Conservation (phyloP, 2,113 vertebrate species). For the Antechinus flavipes region DNA sequence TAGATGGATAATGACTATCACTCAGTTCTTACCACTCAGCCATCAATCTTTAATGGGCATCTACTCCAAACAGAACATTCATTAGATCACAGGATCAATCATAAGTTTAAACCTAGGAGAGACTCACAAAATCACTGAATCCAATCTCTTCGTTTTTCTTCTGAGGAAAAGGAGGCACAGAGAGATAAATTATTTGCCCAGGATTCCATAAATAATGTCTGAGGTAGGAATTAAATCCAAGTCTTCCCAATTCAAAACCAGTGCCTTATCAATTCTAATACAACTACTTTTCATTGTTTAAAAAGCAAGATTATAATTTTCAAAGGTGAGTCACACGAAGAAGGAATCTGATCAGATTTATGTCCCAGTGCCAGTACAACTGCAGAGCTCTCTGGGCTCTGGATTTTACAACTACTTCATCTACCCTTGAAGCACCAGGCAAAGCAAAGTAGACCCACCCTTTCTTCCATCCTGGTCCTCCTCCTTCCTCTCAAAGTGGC, state of each 20-base stretch:
- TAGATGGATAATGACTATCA: background rate
- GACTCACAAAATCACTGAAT: background rate
- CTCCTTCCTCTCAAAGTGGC: background rate
- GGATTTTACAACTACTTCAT: background rate
- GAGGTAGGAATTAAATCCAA: background rate
- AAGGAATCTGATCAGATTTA: background rate
- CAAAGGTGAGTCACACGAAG: background rate
- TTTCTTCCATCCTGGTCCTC: background rate
- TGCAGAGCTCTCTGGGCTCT: background rate
- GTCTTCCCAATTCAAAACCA: background rate
- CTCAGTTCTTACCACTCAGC: background rate
- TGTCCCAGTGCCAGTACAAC: background rate
- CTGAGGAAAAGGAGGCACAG: background rate
- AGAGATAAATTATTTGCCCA: background rate
- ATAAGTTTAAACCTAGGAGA: background rate
- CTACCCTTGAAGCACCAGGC: background rate
- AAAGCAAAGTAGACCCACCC: constrained; percentile 15
- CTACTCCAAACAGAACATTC: background rate
- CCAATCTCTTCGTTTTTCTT: background rate
- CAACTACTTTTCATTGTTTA: constrained; percentile 25
- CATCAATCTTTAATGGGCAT: background rate
- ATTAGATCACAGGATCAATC: background rate
- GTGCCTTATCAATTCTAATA: background rate
- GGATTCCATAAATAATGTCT: background rate
- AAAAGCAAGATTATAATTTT: constrained; percentile 21